Percentiles rank a stretch among this genome's conserved stretches.
phyloP scores from a whole-genome alignment of 2,888 invertebrate genomes.

The Pristionchus japonicus region DNA sequence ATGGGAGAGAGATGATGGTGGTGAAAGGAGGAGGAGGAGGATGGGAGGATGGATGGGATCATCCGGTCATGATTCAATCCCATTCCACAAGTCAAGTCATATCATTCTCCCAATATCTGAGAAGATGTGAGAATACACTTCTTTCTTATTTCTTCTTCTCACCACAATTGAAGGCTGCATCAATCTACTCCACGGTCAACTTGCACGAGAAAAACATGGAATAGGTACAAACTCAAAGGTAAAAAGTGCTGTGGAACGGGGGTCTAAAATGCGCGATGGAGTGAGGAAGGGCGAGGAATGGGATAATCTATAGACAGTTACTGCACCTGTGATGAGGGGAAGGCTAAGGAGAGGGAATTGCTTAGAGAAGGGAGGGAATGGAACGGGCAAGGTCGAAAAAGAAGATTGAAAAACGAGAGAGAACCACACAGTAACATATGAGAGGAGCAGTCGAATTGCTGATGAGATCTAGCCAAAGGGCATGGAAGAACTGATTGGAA shows the following conservation, averaged over 20 bases:
- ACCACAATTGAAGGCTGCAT: neutral
- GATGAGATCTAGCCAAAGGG: neutral
- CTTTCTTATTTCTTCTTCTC: too few species aligned
- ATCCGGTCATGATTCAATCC: conserved; percentile 1
- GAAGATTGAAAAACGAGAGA: neutral
- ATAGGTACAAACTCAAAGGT: neutral
- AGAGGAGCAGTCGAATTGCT: neutral
- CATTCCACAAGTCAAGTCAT: conserved; percentile 24
- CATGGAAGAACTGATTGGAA: neutral
- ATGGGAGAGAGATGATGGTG: neutral
- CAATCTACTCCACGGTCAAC: neutral
- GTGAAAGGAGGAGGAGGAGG: conserved; percentile 5
- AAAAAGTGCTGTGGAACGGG: neutral
- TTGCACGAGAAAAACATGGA: neutral
- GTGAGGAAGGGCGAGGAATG: neutral
- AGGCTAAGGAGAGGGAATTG: neutral
- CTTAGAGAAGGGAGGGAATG: neutral
- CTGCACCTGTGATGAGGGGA: conserved; percentile 4
- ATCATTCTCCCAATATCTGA: neutral
- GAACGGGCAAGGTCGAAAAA: conserved; percentile 15
- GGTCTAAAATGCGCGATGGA: too few species aligned
- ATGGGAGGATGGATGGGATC: neutral
- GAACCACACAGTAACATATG: conserved; percentile 26
- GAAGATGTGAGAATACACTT: neutral
- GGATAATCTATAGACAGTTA: conserved; percentile 11